Base-by-base conservation (phyloP, 2,888 invertebrate genomes). In the Leucozona laternaria region DNA sequence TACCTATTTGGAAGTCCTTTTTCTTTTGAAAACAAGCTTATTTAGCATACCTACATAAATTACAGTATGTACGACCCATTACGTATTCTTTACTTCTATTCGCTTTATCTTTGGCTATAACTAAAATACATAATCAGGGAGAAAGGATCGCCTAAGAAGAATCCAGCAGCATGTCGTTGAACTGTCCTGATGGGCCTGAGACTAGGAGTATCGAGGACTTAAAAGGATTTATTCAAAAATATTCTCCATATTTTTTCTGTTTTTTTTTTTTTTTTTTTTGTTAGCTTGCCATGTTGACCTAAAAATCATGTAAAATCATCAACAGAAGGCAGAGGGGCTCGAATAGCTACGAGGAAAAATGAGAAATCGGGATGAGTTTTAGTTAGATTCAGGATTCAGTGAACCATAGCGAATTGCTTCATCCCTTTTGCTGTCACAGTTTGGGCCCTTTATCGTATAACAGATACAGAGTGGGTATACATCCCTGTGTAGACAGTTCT, bases 301-400 rank as follows among this genome's bases (percentile, higher is more conserved):
- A 86, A 86, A 86, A 86, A 86, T 86, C 86, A 79, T 86, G 86
- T 82, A 79, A 86, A 82, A 86, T 82, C 78, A 86, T 86, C 86
- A 86, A 66, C 78, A 53, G 72, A 53, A 73, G 45, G 53, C 28
- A 50, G 15, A 58, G 55, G 58, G 17, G 43, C 25, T 48, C 17
- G 43, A 48, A 66, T 66, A 48, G 48, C 31, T 20, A 43, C 37
- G 5, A 45, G 20, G 20, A 15, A 28, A 34, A 50, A 60, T 73
- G 64, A n/a, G 31, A 37, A 75, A 57, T 40, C 17, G 62, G 79
- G 64, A 73, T 73, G 71, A 62, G 70, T 75, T 60, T 37, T 79
- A 86, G 57, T 68, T 58, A 78, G 64, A 82, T 60, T 82, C 86
- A 86, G 81, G 64, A 82, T 60, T 82, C 86, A 86, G 81, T 86